Percentiles rank a stretch among this genome's conserved stretches.
These are phyloP conservation scores for Poicephalus meyeri DNA, from an alignment of 2,113 vertebrate genomes.

Conservation along the genomic window DNA sequence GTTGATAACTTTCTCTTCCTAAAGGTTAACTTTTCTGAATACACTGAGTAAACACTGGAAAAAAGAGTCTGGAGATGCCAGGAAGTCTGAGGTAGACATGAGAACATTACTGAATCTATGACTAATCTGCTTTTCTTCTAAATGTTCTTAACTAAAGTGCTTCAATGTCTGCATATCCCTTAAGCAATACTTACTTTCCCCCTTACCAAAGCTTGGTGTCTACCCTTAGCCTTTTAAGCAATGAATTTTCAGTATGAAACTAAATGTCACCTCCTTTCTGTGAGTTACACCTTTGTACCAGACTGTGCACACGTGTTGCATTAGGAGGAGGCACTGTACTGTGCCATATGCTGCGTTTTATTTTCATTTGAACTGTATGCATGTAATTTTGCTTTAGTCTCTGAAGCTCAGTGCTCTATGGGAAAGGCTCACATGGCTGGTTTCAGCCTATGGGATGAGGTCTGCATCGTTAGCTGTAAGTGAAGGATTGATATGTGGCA, in stretches of 20 bases:
- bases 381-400: background rate
- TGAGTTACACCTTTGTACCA: background rate
- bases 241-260: background rate
- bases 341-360: background rate
- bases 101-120: background rate
- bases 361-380: background rate
- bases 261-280: background rate
- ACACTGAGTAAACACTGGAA: background rate
- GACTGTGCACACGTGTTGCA: rapidly evolving
- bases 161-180: background rate
- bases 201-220: background rate
- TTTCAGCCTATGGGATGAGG: conserved; percentile 15
- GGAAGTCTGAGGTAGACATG: background rate
- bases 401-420: background rate
- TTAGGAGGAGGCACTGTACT: background rate
- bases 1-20: background rate
- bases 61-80: background rate
- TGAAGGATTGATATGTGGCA: conserved; percentile 35
- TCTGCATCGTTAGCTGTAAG: conserved; percentile 2
- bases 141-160: background rate
- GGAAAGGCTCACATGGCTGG: background rate
- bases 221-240: background rate
- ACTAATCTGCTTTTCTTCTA: background rate
- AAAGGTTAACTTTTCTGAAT: background rate
- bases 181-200: background rate